These are phyloP conservation scores for Brachyptera risi DNA, from an alignment of 2,888 invertebrate genomes.

Conservation along the genomic window DNA sequence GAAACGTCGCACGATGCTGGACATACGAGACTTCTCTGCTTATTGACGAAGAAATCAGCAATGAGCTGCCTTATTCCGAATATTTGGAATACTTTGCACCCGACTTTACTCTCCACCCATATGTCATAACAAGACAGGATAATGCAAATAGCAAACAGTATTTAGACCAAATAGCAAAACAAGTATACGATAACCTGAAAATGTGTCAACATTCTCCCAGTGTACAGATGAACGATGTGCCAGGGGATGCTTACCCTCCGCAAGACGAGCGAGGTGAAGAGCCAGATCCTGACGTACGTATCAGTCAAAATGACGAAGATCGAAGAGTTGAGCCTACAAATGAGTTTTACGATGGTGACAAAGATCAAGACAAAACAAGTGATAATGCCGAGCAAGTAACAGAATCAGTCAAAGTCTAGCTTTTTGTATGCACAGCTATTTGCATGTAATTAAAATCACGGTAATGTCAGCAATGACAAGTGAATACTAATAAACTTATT, in stretches of 20 bases:
- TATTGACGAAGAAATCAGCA: slow-evolving; percentile 87
- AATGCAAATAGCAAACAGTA: slow-evolving; percentile 97
- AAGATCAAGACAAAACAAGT: slow-evolving; percentile 65
- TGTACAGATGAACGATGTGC: slow-evolving; percentile 96
- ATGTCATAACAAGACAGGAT: slow-evolving; percentile 78
- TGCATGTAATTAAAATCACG: too few relatives aligned
- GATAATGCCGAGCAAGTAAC: slow-evolving; percentile 4
- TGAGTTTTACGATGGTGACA: slow-evolving; percentile 88
- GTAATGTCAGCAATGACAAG: too few relatives aligned
- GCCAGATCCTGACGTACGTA: slow-evolving; percentile 75
- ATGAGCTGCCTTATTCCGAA: slow-evolving; percentile 93
- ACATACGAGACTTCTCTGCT: slow-evolving; percentile 95
- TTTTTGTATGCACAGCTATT: neutral
- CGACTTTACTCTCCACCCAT: slow-evolving; percentile 93
- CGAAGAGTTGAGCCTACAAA: slow-evolving; percentile 78
- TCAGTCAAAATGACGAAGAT: slow-evolving; percentile 74
- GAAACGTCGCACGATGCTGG: slow-evolving; percentile 98
- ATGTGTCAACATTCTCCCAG: slow-evolving; percentile 91
- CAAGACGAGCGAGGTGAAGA: slow-evolving; percentile 67
- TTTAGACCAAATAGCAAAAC: slow-evolving; percentile 79
- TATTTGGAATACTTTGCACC: slow-evolving; percentile 97
- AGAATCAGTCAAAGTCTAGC: neutral
- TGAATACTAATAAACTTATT: too few relatives aligned
- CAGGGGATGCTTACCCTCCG: slow-evolving; percentile 74
- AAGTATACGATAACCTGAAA: slow-evolving; percentile 88